These are phyloP conservation scores for Ophioninae sp. DNA, from an alignment of 2,888 invertebrate genomes.

Conservation along the genomic window DNA sequence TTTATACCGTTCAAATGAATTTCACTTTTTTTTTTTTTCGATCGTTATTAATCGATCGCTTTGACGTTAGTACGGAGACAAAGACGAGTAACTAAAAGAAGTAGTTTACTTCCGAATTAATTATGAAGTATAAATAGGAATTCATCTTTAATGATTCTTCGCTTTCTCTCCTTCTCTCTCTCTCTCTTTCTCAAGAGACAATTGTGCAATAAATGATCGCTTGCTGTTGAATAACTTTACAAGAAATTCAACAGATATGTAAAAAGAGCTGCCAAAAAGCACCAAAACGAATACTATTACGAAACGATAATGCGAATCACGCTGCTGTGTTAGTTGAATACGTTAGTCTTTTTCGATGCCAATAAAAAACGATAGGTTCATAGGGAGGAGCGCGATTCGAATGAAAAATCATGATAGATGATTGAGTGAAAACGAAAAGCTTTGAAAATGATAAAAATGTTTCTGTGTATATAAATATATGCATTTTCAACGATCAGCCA, in stretches of 20 bases:
- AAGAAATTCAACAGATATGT: slow-evolving; percentile 58
- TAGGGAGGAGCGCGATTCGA: background rate
- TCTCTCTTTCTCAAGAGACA: too few species aligned
- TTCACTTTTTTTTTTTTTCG: slow-evolving; percentile 23
- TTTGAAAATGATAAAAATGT: background rate
- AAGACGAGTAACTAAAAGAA: too few species aligned
- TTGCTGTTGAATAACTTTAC: slow-evolving; percentile 26
- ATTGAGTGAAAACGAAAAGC: background rate
- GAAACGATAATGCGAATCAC: slow-evolving; percentile 54
- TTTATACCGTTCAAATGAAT: slow-evolving; percentile 64
- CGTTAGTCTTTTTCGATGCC: slow-evolving; percentile 25
- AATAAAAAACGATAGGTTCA: slow-evolving; percentile 4
- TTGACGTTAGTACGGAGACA: background rate
- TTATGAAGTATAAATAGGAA: too few species aligned
- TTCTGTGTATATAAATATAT: background rate
- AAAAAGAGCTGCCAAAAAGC: slow-evolving; percentile 68
- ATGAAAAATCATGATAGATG: slow-evolving; percentile 17
- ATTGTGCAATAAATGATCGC: background rate
- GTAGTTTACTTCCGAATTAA: too few species aligned
- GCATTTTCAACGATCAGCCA: background rate
- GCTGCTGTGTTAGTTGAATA: background rate
- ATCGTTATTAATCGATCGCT: background rate
- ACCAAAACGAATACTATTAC: slow-evolving; percentile 65
- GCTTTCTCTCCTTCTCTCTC: slow-evolving; percentile 20
- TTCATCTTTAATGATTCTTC: background rate